A percentile compares a stretch with the other conserved stretches of the same genome.
Conservation (phyloP, 2,113 vertebrate genomes). For the Noturus placidus region DNA sequence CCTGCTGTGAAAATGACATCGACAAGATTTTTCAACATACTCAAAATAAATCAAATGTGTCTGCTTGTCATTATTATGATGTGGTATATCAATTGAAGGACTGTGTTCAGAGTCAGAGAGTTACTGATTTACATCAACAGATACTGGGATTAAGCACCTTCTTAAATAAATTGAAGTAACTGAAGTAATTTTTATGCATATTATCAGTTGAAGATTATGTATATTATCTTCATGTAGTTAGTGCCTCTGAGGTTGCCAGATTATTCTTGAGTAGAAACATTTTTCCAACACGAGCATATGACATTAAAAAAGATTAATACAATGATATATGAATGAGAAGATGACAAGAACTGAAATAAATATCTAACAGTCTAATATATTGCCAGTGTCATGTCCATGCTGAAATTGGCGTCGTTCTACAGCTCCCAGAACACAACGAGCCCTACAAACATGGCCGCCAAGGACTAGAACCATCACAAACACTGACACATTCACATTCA, state of each 20-base stretch:
- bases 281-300: background rate
- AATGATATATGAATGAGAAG: too few species aligned
- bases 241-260: too few species aligned
- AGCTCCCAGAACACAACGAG: too few species aligned
- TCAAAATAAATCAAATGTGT: background rate
- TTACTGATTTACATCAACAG: background rate
- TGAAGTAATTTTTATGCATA: background rate
- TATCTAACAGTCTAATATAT: too few species aligned
- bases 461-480: too few species aligned
- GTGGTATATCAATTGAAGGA: background rate
- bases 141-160: background rate
- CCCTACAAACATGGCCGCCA: too few species aligned
- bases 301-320: too few species aligned
- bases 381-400: too few species aligned
- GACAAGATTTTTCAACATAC: background rate
- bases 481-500: too few species aligned
- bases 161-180: background rate
- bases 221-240: background rate
- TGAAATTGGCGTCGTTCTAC: too few species aligned
- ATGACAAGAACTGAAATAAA: too few species aligned
- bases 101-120: background rate
- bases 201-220: background rate
- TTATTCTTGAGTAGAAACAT: too few species aligned
- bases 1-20: background rate
- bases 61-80: background rate